Base-by-base conservation (phyloP, 2,113 vertebrate genomes). In the Seriola quinqueradiata region DNA sequence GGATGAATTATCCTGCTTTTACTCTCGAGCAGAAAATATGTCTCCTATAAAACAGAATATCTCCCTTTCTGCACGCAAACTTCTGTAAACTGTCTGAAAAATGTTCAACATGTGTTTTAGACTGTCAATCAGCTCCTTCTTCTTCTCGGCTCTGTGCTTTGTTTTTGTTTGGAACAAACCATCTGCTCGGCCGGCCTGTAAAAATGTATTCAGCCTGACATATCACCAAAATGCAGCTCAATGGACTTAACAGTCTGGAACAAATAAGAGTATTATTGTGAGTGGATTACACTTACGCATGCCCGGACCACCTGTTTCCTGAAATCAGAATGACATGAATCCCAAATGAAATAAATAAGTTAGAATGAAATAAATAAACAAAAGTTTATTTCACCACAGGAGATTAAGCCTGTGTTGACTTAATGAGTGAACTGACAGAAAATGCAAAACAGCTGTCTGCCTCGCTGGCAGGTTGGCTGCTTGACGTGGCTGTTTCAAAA, bases 261-360 rank as follows among this genome's bases (percentile, higher is more conserved):
- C 89, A 87, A 89, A 90, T 88, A 91, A 89, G 84, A 77, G 66
- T 60, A 83, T 84, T 87, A 90, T 89, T 87, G 74, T 79, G 80
- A 88, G 79, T 92, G 90, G 89, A 91, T 92, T 90, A 90, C 82
- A 84, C 55, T 83, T 84, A 81, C 55, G 68, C 83, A 73, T 88
- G 88, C 36, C 55, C 61, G 74, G 78, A 75, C 79, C 89, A 93
- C 84, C 90, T 90, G 86, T 79, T 87, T 90, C 11, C 25, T 75
- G 55, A 84, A 88, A 87, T 86, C 82, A 66, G 85, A 89, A 86
- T 70, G 67, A 59, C 75, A 81, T 79, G 8, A 82, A 83, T 75
- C 77, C 57, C 48, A 68, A 90, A 86, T 75, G 44, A 79, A 80
- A 84, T 75, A 79, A 58, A 86, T 64, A 77, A 81, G 36, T 74